Base-by-base conservation (phyloP, 2,888 invertebrate genomes). In the Nymphalis c-album region DNA sequence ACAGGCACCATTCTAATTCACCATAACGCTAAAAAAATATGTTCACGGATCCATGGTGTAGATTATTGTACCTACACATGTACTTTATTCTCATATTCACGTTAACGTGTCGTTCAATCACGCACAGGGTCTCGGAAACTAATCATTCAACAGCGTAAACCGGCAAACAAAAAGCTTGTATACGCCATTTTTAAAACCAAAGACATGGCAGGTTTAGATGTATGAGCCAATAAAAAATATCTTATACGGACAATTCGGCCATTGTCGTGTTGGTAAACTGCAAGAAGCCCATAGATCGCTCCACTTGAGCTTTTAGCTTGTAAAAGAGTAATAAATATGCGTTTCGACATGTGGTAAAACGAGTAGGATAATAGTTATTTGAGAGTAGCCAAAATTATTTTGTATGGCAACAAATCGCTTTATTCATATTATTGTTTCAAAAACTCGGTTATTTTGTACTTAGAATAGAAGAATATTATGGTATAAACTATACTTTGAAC, bases 81-180 rank as follows among this genome's bases (percentile, higher is more conserved):
- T 88, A 91, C 84, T 90, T 89, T 85, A 91, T 85, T 92, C 87
- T 92, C 92, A 93, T 93, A 92, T 91, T 92, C 90, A 88, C 89
- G 86, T 89, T 85, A 85, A 85, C 83, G 81, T 85, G 85, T 85
- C 86, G 82, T 81, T 76, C 76, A 84, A 86, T 82, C 75, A 84
- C 85, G 84, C 87, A 81, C 84, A 86, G 86, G 85, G 84, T 86
- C 83, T 83, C 82, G 87, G 88, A 88, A 85, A 77, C 75, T 76
- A 75, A 75, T 75, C 85, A 85, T 89, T 92, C 87, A 92, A 87
- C 86, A 88, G 86, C 88, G 85, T 91, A 91, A 89, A 92, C 93
- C 93, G 93, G 93, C 93, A 91, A 93, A 93, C 93, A 93, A 93
- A 93, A 93, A 93, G 93, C 92, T 93, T 93, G 92, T 93, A 92